Conservation (phyloP, 2,797 vertebrate species). For the Esox lucius region DNA sequence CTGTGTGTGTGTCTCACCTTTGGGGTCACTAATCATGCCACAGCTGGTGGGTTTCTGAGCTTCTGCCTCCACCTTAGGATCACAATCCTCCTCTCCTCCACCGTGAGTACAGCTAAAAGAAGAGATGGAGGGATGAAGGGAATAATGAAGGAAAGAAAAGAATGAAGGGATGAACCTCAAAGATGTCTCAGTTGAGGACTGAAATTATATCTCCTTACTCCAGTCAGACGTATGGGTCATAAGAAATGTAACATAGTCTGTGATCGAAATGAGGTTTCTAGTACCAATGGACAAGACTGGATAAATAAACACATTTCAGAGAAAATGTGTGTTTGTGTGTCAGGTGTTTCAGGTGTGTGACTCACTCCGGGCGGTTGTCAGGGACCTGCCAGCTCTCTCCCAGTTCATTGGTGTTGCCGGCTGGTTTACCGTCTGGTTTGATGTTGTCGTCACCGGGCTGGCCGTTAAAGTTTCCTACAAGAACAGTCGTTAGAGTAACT, state of each 20-base stretch:
- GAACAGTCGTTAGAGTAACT: neutral
- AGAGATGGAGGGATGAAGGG: slow-evolving; percentile 7
- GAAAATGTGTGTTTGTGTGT: neutral
- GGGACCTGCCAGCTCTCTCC: slow-evolving; percentile 87
- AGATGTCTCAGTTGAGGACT: neutral
- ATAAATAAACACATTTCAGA: neutral
- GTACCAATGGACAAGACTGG: neutral
- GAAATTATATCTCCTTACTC: neutral
- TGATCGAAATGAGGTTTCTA: neutral
- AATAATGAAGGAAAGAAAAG: neutral
- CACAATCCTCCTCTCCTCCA: slow-evolving; percentile 67
- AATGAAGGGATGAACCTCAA: neutral
- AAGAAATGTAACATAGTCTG: neutral
- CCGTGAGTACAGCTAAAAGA: slow-evolving; percentile 67
- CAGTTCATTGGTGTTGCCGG: slow-evolving; percentile 75
- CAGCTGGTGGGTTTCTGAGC: slow-evolving; percentile 76
- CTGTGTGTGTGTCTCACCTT: slow-evolving; percentile 70
- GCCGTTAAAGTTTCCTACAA: slow-evolving; percentile 85
- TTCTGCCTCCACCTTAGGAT: slow-evolving; percentile 68
- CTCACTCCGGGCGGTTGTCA: slow-evolving; percentile 79
- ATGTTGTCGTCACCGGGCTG: slow-evolving; percentile 79
- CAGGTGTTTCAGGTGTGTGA: slow-evolving; percentile 20
- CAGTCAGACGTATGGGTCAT: neutral
- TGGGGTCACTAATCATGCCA: slow-evolving; percentile 77
- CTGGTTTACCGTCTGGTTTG: slow-evolving; percentile 76